These are phyloP conservation scores for Climacteris rufus DNA, from an alignment of 2,113 vertebrate genomes.

Conservation along the genomic window DNA sequence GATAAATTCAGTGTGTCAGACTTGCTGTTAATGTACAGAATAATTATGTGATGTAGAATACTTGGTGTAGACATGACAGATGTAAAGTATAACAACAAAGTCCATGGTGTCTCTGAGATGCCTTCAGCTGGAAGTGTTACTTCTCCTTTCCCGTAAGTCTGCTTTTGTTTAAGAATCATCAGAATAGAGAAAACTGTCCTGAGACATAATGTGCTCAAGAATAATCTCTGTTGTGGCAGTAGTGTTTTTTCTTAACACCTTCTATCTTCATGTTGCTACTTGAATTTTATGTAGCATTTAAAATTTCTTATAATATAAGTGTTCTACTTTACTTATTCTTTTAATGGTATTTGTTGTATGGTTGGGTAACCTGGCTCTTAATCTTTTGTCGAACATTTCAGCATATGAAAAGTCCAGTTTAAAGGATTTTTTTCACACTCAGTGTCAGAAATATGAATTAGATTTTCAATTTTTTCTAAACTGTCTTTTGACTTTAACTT, in stretches of 20 bases:
- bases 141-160: not conserved
- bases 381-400: not conserved
- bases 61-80: not conserved
- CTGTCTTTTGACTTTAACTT: not conserved
- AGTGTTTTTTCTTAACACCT: not conserved
- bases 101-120: not conserved
- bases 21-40: not conserved
- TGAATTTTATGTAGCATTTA: not conserved
- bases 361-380: not conserved
- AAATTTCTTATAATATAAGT: not conserved
- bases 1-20: not conserved
- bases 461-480: not conserved
- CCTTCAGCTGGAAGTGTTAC: not conserved
- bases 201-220: not conserved
- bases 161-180: not conserved
- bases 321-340: not conserved
- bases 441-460: not conserved
- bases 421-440: not conserved
- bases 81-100: not conserved
- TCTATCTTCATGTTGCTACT: not conserved
- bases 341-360: fast-evolving
- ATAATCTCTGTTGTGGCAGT: not conserved
- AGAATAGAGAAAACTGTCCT: not conserved
- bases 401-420: not conserved
- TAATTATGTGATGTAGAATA: not conserved